Evolutionary conservation across 1,140 invertebrate species (phyloP), one percentile per base, ranked within the genome.

Genomic region (Gryllus bimaculatus): DNA sequence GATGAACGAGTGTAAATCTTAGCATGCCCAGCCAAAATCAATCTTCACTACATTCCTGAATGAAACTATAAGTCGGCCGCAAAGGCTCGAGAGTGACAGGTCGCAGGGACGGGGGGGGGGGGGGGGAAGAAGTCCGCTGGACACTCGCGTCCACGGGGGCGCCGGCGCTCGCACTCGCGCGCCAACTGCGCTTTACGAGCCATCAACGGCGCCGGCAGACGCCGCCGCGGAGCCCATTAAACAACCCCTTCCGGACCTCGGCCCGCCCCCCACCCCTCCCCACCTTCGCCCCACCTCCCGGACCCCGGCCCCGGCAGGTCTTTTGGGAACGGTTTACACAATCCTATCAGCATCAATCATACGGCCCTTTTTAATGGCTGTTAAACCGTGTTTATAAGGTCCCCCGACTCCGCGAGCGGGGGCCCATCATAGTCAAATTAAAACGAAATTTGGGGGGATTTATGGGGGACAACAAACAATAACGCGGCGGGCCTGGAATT

Each of bases 261-360:
- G 10, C 10, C 54, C 18, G 10, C 54, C 10, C 7, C 54, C 54
- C 54, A 10, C 54, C 10, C 54, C 54, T 13, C 54, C 10, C 7
- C 54, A 7, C 54, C 54, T 39, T 66, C 54, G 18, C 54, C 0
- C 54, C 0, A 0, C 54, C 54, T 66, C 18, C 54, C 3, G 7
- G 54, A 7, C 54, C 2, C 54, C 1, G 18, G 54, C 54, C 26
- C 1, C 26, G 5, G 26, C 26, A 18, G 18, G 54, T 13, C 54
- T 66, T 7, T 66, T 1, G 54, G 18, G 7, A 66, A 66, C 54
- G 54, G 26, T 66, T 66, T 66, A 66, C 7, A 66, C 54, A 66
- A 66, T 66, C 54, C 54, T 66, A 66, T 66, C 54, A 66, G 18
- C 54, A 66, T 66, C 54, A 66, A 66, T 66, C 54, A 66, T 66